phyloP scores from a whole-genome alignment of 1,140 invertebrate genomes.

The Trichogramma pretiosum region DNA sequence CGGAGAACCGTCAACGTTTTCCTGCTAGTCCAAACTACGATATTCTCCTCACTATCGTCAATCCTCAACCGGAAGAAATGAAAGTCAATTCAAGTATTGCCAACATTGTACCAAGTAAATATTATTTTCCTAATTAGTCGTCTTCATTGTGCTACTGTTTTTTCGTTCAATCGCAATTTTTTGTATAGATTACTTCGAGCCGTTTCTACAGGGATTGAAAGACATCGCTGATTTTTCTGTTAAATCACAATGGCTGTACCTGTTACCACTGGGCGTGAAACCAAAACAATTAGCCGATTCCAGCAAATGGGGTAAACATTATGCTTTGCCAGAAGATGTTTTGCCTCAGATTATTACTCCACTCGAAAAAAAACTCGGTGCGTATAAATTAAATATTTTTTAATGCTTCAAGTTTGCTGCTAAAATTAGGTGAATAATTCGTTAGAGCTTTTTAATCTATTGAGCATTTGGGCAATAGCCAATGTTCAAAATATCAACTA shows the following conservation, averaged over 20 bases:
- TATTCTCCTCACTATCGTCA: conserved; percentile 65
- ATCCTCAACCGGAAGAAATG: conserved; percentile 64
- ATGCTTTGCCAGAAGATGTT: conserved; percentile 54
- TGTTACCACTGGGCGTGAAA: conserved; percentile 64
- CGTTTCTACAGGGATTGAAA: conserved; percentile 59
- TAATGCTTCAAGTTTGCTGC: too few species aligned
- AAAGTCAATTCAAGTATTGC: too few species aligned
- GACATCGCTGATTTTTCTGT: conserved; percentile 65
- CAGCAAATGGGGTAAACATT: conserved; percentile 47
- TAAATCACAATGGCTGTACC: conserved; percentile 81
- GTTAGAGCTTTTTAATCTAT: too few species aligned
- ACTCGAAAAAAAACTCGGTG: conserved; percentile 75
- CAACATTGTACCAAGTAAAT: conserved; percentile 33
- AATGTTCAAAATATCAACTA: too few species aligned
- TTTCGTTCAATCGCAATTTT: too few species aligned
- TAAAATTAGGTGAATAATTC: too few species aligned
- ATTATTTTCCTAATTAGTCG: too few species aligned
- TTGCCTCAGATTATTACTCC: conserved; percentile 68
- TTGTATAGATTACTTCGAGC: conserved; percentile 64
- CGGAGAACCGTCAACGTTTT: conserved; percentile 40
- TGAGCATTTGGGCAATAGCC: too few species aligned
- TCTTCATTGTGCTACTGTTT: too few species aligned
- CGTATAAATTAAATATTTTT: too few species aligned
- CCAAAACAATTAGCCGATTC: conserved; percentile 50
- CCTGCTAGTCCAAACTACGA: conserved; percentile 58